A percentile compares a stretch with the other conserved stretches of the same genome.
phyloP scores from a whole-genome alignment of 2,888 invertebrate species.

The Phalangium opilio region DNA sequence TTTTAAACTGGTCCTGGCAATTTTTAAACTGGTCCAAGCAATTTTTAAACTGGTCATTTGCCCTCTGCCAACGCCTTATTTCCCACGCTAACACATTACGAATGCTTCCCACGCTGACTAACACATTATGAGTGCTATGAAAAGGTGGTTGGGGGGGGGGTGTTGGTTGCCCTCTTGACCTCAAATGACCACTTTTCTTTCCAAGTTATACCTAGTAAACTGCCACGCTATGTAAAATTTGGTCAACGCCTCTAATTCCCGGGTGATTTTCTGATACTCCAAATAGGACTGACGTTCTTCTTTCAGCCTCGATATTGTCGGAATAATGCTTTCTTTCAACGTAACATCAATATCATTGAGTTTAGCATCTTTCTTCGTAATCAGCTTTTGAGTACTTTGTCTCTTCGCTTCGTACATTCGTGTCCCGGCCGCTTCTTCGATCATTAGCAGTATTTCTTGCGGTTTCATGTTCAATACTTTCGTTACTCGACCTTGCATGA shows the following conservation, averaged over 20 bases:
- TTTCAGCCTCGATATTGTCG: conserved; percentile 66
- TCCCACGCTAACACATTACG: too few relatives aligned
- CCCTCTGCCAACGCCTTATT: too few relatives aligned
- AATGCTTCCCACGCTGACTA: too few relatives aligned
- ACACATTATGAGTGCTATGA: too few relatives aligned
- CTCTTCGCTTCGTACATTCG: conserved; percentile 91
- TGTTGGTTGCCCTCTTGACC: too few relatives aligned
- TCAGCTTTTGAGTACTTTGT: conserved; percentile 63
- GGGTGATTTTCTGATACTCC: conserved; percentile 66
- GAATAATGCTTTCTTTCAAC: conserved; percentile 67
- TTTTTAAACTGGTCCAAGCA: too few relatives aligned
- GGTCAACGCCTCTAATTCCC: conserved; percentile 66
- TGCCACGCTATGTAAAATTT: conserved; percentile 57
- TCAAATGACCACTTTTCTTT: too few relatives aligned
- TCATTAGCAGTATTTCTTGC: conserved; percentile 83
- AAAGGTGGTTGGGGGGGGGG: too few relatives aligned
- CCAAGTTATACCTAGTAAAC: conserved; percentile 43
- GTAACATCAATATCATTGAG: conserved; percentile 63
- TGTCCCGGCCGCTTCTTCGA: conserved; percentile 97
- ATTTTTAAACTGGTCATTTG: too few relatives aligned
- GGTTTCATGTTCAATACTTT: conserved; percentile 99
- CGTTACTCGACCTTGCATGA: conserved; percentile 98
- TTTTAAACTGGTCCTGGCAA: too few relatives aligned
- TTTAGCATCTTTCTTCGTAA: conserved; percentile 83
- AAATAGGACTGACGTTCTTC: conserved; percentile 68